Percentiles rank a stretch among this genome's conserved stretches.
These are phyloP conservation scores for Tillus elongatus DNA, from an alignment of 2,888 invertebrate species.

Conservation along the genomic window DNA sequence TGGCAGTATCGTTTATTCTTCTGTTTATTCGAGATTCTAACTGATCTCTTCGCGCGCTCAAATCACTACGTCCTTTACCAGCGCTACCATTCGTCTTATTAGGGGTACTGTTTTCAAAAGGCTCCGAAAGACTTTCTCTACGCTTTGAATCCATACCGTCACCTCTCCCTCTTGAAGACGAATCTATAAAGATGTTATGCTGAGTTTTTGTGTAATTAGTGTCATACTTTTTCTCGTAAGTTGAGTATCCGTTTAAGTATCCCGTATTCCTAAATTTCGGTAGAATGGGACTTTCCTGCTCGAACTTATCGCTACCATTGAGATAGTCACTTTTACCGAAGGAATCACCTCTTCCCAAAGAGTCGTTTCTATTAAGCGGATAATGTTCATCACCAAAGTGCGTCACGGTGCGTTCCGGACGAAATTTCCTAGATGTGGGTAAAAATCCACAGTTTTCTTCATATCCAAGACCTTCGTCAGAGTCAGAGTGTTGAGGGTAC, in stretches of 20 bases:
- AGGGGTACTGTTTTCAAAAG: constrained; percentile 25
- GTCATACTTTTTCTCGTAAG: constrained; percentile 46
- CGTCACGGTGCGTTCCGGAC: constrained; percentile 28
- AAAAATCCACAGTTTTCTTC: constrained; percentile 48
- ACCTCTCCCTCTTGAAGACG: constrained; percentile 50
- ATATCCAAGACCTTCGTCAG: constrained; percentile 71
- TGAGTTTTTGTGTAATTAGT: constrained; percentile 33
- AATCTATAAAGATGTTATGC: constrained; percentile 39
- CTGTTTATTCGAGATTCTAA: constrained; percentile 67
- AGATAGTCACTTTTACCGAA: too few species aligned
- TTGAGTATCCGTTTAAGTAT: constrained; percentile 44
- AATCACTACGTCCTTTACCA: constrained; percentile 43
- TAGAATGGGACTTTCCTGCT: constrained; percentile 47
- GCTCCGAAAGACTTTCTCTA: constrained; percentile 43
- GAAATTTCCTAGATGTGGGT: constrained; percentile 29
- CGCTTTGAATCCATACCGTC: constrained; percentile 59
- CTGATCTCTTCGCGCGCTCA: constrained; percentile 64
- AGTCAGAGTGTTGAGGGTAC: constrained; percentile 58
- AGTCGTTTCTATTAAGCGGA: too few species aligned
- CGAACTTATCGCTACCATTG: constrained; percentile 41
- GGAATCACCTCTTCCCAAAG: constrained; percentile 13
- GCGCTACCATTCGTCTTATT: constrained; percentile 17
- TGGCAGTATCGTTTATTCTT: constrained; percentile 39
- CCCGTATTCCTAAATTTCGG: constrained; percentile 55
- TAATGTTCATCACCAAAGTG: constrained; percentile 45